Conservation (phyloP, 2,888 invertebrate species). For the Acleris laterana region DNA sequence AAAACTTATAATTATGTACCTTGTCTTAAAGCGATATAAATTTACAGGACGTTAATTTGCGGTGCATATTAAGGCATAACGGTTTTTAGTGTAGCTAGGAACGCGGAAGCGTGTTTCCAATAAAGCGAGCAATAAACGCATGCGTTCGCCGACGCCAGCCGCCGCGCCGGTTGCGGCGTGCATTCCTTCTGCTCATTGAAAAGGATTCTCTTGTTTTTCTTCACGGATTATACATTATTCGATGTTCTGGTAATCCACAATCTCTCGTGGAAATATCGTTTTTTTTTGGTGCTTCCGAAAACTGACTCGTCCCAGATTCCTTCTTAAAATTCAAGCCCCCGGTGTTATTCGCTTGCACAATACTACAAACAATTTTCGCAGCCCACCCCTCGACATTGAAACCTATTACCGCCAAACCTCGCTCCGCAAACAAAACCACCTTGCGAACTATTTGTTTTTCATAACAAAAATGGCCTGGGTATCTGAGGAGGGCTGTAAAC, state of each 20-base stretch:
- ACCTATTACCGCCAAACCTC: constrained; percentile 29
- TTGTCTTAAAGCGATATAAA: constrained; percentile 4
- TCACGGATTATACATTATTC: not conserved
- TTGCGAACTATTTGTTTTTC: constrained; percentile 48
- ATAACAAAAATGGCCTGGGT: constrained; percentile 48
- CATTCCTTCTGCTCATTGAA: constrained; percentile 59
- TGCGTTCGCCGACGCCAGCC: constrained; percentile 51
- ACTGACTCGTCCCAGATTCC: not conserved
- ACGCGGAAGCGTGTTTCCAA: constrained; percentile 76
- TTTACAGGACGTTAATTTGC: constrained; percentile 21
- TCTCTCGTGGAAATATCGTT: too few species aligned
- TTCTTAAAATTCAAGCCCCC: not conserved
- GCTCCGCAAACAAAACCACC: constrained; percentile 35
- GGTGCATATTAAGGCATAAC: constrained; percentile 62
- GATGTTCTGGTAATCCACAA: too few species aligned
- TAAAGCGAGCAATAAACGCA: constrained; percentile 72
- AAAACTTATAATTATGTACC: too few species aligned
- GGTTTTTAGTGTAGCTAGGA: constrained; percentile 60
- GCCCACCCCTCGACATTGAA: constrained; percentile 26
- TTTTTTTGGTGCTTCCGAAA: not conserved
- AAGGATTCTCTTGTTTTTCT: constrained; percentile 32
- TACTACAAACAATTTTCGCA: constrained; percentile 17
- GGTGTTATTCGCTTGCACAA: constrained; percentile 1
- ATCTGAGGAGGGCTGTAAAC: constrained; percentile 59
- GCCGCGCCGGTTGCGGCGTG: constrained; percentile 41